Evolutionary conservation across 2,113 vertebrate genomes (phyloP).

Genomic region (Heptranchias perlo): DNA sequence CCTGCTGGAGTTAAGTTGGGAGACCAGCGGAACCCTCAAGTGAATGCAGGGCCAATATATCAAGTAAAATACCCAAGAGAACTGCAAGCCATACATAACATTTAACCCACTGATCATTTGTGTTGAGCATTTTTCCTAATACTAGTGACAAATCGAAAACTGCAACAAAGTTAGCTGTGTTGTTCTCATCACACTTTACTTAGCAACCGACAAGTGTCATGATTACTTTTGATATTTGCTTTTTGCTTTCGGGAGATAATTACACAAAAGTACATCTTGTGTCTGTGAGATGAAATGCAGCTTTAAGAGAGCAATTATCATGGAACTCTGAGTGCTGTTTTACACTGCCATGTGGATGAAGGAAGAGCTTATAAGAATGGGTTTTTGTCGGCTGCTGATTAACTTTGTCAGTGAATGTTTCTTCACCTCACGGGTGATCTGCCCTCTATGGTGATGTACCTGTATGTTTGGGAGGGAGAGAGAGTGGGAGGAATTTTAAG

Average conservation of each 20-base stretch:
- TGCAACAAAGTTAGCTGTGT: background rate
- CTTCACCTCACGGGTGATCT: background rate
- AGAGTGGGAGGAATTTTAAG: too few relatives aligned
- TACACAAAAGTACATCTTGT: background rate
- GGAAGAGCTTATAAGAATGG: background rate
- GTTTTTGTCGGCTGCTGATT: background rate
- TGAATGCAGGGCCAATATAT: background rate
- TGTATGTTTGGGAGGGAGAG: background rate
- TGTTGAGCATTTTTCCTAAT: background rate
- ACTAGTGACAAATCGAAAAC: background rate
- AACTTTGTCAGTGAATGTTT: background rate
- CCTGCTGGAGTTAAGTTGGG: background rate
- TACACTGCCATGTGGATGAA: background rate
- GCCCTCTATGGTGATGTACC: background rate
- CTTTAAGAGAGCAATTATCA: background rate
- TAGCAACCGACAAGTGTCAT: background rate
- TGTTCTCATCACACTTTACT: background rate
- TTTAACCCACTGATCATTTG: background rate
- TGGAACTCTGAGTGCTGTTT: background rate
- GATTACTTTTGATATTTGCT: background rate
- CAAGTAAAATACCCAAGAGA: background rate
- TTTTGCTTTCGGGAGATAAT: conserved; percentile 22
- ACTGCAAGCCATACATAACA: background rate
- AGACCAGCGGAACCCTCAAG: background rate
- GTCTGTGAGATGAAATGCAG: background rate